Evolutionary conservation across 2,113 vertebrate genomes (phyloP).

Genomic region (Syngnathus floridae): DNA sequence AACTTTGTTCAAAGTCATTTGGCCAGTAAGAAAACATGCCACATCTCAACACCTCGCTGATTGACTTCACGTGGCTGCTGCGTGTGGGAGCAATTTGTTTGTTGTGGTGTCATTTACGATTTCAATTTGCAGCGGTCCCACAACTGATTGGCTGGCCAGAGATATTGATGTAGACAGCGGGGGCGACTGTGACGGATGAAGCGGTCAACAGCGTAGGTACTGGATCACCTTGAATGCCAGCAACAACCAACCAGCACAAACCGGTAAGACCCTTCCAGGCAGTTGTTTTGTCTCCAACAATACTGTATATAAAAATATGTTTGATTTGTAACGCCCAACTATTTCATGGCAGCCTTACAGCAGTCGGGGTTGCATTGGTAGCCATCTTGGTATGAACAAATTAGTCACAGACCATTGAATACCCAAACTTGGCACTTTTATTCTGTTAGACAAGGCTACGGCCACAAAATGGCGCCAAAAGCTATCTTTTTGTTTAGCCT

Average conservation of each 20-base stretch:
- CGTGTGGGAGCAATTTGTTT: background rate
- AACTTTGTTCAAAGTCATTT: background rate
- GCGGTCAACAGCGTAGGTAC: background rate
- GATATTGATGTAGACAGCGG: constrained; percentile 8
- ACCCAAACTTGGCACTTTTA: too few species aligned
- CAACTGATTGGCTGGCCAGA: constrained; percentile 2
- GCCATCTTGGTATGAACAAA: too few species aligned
- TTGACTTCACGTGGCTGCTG: background rate
- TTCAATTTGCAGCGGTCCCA: constrained; percentile 11
- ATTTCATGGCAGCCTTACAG: background rate
- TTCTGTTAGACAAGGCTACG: too few species aligned
- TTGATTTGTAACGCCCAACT: background rate
- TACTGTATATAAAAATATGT: background rate
- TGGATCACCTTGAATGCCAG: background rate
- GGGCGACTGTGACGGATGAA: constrained; percentile 21
- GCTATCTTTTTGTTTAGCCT: too few species aligned
- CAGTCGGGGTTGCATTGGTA: background rate
- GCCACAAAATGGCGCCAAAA: too few species aligned
- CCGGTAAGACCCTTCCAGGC: background rate
- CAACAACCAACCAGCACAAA: background rate
- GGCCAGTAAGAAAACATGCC: background rate
- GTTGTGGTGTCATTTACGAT: constrained; percentile 9
- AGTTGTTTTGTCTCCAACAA: too few species aligned
- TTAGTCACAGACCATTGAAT: too few species aligned
- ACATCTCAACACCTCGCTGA: background rate